Percentiles rank a stretch among this genome's conserved stretches.
Conservation (phyloP, 2,113 vertebrate species). For the Podarcis raffonei region DNA sequence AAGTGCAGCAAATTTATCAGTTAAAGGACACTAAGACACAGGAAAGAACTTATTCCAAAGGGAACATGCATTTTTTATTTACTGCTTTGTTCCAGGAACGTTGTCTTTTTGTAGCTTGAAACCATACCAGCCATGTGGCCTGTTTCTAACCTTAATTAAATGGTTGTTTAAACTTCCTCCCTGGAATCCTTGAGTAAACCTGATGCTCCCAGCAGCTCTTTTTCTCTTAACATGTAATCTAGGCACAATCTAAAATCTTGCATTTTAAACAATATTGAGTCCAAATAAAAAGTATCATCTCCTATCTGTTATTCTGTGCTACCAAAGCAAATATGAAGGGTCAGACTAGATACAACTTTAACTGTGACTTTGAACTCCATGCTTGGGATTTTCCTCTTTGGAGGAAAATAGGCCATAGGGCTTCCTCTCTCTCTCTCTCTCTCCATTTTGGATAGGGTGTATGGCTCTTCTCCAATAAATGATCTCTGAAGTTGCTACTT, state of each 20-base stretch:
- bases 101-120: background rate
- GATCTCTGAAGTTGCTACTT: background rate
- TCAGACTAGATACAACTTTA: background rate
- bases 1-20: constrained; percentile 47
- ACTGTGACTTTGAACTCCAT: background rate
- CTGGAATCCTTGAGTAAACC: background rate
- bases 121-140: background rate
- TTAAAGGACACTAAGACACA: constrained; percentile 3
- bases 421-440: background rate
- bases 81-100: constrained; percentile 4
- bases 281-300: background rate
- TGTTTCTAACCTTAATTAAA: constrained; percentile 2
- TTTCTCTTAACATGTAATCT: background rate
- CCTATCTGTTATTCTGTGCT: background rate
- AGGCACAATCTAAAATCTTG: background rate
- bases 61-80: constrained; percentile 8
- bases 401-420: background rate
- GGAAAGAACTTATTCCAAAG: background rate
- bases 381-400: background rate
- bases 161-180: background rate
- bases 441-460: background rate
- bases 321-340: background rate
- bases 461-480: background rate
- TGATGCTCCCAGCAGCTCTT: background rate
- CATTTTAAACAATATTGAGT: background rate